phyloP scores from a whole-genome alignment of 2,797 vertebrate species.

The Arnoldichthys spilopterus region DNA sequence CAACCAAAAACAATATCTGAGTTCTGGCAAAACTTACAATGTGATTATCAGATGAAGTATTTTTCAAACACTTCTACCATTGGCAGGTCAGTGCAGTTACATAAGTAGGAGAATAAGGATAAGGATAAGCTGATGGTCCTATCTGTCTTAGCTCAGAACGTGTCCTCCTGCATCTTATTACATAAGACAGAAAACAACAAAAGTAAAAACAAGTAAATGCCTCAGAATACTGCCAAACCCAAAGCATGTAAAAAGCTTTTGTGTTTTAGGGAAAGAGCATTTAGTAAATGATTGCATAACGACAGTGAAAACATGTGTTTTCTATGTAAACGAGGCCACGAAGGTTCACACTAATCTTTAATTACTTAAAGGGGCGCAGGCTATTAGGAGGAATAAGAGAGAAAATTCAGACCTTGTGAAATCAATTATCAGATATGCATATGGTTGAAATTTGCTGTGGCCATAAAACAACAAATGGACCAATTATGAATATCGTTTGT shows the following conservation, averaged over 20 bases:
- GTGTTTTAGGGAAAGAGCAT: constrained; percentile 33
- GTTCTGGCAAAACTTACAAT: no score
- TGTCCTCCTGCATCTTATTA: constrained; percentile 38
- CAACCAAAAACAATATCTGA: no score
- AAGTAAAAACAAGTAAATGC: constrained; percentile 32
- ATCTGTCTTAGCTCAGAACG: background rate
- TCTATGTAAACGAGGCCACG: constrained; percentile 39
- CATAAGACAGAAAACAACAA: constrained; percentile 37
- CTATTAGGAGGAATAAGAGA: background rate
- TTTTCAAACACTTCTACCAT: background rate
- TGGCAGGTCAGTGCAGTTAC: background rate
- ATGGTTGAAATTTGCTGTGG: constrained; percentile 18
- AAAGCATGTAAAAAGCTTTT: constrained; percentile 35
- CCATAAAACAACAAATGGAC: constrained; percentile 13
- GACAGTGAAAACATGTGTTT: constrained; percentile 52
- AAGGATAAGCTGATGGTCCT: background rate
- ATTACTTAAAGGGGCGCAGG: background rate
- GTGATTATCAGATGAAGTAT: no score
- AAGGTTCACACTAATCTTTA: constrained; percentile 44
- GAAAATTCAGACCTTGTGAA: background rate
- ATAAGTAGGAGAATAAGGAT: background rate
- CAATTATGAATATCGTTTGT: constrained; percentile 25
- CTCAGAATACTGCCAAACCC: constrained; percentile 37
- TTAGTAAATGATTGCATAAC: constrained; percentile 45
- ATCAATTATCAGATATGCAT: constrained; percentile 36